Evolutionary conservation across 2,888 invertebrate genomes (phyloP).

Genomic region (Phyllotreta striolata): DNA sequence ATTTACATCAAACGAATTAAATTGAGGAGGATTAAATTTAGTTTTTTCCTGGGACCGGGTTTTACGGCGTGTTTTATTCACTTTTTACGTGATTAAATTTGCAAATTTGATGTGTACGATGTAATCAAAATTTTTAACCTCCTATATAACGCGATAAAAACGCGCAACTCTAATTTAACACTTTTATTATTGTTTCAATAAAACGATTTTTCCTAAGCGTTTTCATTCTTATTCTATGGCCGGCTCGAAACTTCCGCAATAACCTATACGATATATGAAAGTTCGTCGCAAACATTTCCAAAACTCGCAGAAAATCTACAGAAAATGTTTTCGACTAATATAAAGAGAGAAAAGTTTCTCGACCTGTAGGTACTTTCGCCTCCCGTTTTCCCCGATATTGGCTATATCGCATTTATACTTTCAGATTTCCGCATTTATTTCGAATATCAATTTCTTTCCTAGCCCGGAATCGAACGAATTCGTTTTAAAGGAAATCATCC

Average conservation of each 20-base stretch:
- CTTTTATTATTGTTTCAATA: neutral
- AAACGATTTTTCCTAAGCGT: slow-evolving; percentile 3
- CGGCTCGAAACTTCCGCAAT: slow-evolving; percentile 32
- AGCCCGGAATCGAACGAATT: no score
- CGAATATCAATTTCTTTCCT: no score
- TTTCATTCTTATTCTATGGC: slow-evolving; percentile 9
- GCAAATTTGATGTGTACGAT: neutral
- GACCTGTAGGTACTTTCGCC: slow-evolving; percentile 13
- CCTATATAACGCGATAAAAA: no score
- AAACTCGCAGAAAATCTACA: slow-evolving; percentile 27
- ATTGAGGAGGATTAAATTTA: slow-evolving; percentile 1
- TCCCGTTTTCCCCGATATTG: slow-evolving; percentile 16
- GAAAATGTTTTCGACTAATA: slow-evolving; percentile 29
- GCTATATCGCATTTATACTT: slow-evolving; percentile 26
- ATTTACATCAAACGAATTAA: slow-evolving; percentile 20
- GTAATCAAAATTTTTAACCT: no score
- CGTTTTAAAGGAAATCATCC: no score
- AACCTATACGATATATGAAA: slow-evolving; percentile 27
- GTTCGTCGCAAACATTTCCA: slow-evolving; percentile 33
- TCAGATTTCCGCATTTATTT: slow-evolving; percentile 10
- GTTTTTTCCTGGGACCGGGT: neutral
- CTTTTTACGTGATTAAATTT: neutral
- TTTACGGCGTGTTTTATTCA: slow-evolving; percentile 6
- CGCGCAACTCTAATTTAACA: no score
- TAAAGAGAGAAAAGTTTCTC: slow-evolving; percentile 33